Conservation (phyloP, 37 sponge, comb jelly and placozoan genomes). For the Lycopodina hypogea region DNA sequence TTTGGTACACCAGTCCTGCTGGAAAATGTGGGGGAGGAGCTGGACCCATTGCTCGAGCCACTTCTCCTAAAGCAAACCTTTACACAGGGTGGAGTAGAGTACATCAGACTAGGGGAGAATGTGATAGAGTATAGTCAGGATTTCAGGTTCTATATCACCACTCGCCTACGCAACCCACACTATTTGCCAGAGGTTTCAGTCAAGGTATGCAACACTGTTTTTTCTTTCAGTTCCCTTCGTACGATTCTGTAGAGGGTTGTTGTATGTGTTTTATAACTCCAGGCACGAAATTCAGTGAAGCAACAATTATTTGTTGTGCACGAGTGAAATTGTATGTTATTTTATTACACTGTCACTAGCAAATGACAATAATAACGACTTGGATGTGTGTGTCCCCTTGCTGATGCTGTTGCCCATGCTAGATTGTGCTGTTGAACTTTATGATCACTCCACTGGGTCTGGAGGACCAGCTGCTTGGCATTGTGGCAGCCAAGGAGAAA, state of each 20-base stretch:
- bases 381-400: no score
- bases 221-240: no score
- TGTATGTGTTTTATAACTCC: no score
- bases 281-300: no score
- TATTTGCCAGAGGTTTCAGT: slow-evolving; percentile 98
- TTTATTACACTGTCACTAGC: background rate
- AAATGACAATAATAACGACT: background rate
- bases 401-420: no score
- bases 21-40: slow-evolving; percentile 94
- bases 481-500: slow-evolving; percentile 97
- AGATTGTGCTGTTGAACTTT: slow-evolving; percentile 95
- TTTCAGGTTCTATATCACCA: slow-evolving; percentile 97
- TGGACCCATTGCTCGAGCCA: slow-evolving; percentile 97
- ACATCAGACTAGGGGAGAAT: slow-evolving; percentile 93
- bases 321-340: no score
- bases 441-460: slow-evolving; percentile 99
- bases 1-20: slow-evolving; percentile 94
- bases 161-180: slow-evolving; percentile 97
- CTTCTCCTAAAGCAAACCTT: slow-evolving; percentile 94
- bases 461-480: slow-evolving; percentile 96
- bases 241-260: background rate
- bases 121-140: slow-evolving; percentile 95
- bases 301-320: no score
- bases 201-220: slow-evolving; percentile 85
- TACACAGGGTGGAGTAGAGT: slow-evolving; percentile 90